Percentiles rank a stretch among this genome's conserved stretches.
These are phyloP conservation scores for Drymonia ruficornis DNA, from an alignment of 2,888 invertebrate species.

Conservation along the genomic window DNA sequence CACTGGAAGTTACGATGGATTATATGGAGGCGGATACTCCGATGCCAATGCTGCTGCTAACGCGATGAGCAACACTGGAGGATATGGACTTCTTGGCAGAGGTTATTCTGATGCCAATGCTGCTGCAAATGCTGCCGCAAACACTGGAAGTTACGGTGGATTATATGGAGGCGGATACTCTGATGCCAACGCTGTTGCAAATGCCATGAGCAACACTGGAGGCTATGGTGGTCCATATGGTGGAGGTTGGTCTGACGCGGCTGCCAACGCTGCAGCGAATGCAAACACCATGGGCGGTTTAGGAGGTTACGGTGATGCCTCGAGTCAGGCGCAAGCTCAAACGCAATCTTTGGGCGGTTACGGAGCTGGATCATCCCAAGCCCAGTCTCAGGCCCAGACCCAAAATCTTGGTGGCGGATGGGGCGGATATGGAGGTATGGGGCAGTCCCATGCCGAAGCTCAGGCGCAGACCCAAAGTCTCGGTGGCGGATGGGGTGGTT, in stretches of 20 bases:
- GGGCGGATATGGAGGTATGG: background rate
- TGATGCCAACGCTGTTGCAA: conserved; percentile 10
- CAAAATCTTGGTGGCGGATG: too few relatives aligned
- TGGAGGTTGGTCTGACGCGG: conserved; percentile 14
- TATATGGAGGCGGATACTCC: conserved; percentile 14
- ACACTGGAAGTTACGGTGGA: conserved; percentile 14
- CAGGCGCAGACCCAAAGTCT: background rate
- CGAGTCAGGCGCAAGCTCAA: conserved; percentile 17
- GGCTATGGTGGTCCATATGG: conserved; percentile 8
- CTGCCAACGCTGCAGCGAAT: conserved; percentile 9
- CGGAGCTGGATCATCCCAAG: conserved; percentile 9
- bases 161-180: conserved; percentile 9
- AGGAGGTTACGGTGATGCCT: conserved; percentile 17
- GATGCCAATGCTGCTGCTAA: conserved; percentile 9
- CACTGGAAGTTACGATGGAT: conserved; percentile 15
- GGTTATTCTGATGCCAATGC: conserved; percentile 15
- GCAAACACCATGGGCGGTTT: conserved; percentile 13
- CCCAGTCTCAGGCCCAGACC: background rate
- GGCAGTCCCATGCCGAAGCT: background rate
- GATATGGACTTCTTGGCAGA: conserved; percentile 25
- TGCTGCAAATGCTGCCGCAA: conserved; percentile 10
- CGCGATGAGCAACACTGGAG: conserved; percentile 20
- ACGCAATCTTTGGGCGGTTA: conserved; percentile 9
- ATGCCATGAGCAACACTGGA: conserved; percentile 8
- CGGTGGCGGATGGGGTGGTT: background rate